Evolutionary conservation across 2,797 vertebrate genomes (phyloP), one percentile per base, ranked within the genome.

Genomic region (Microctenopoma steveboyesi): DNA sequence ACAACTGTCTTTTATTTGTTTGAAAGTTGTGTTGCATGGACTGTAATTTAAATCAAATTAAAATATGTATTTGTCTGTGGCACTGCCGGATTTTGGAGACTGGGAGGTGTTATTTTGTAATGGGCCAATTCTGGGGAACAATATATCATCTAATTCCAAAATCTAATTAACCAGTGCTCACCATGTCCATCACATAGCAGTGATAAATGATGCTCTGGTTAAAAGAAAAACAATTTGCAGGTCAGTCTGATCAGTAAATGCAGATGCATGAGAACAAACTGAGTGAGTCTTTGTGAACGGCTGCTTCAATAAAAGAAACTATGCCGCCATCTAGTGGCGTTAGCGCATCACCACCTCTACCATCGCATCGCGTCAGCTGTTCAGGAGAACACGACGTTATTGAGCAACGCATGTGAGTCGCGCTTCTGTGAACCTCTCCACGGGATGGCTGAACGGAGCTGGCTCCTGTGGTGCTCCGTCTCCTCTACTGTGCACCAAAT

Each of bases 271-370:
- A 15, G 0, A 30, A 46, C 12, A 46, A 43, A 22, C 11, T 64
- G 13, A 6, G 7, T 2, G 10, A 71, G 12, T 12, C 11, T 22
- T 22, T 0, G 2, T 1, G 5, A 1, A 2, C 2, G 5, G 33
- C 0, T 65, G 15, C 11, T 35, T 35, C 62, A 6, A 69, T 72
- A 63, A 64, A 61, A 82, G 57, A 56, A 76, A 56, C 73, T 68
- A 10, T 88, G 70, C 76, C 74, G 84, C 88, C 88, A 89, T 71
- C 89, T 84, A 56, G 78, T 76, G 91, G 86, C 13, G 11, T 22
- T 1, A 6, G 15, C 13, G 27, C 3, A n/a, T 51, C 11, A 27
- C 15, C 13, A 50, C 46, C 27, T 63, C 13, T 6, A 9, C 13
- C 12, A 5, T 30, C 11, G 16, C 27, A 8, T 35, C 12, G 50